Evolutionary conservation across 2,888 invertebrate species (phyloP).

Genomic region (Melitaea athalia): DNA sequence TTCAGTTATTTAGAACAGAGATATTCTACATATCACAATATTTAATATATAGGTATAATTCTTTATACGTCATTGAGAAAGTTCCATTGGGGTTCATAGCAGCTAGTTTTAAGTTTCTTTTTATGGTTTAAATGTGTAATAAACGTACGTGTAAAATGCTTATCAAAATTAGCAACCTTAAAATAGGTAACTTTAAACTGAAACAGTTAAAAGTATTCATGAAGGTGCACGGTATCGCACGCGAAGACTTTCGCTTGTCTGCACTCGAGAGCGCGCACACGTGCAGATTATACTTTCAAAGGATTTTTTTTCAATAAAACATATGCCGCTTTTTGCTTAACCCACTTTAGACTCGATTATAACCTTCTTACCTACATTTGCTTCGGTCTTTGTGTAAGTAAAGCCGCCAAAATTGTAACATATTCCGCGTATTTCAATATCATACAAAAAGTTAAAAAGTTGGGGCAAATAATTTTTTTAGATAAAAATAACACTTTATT

Average conservation of each 20-base stretch:
- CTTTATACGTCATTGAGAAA: background rate
- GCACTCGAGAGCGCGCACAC: constrained; percentile 67
- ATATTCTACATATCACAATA: constrained; percentile 19
- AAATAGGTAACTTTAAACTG: background rate
- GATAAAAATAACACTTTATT: background rate
- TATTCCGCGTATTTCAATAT: constrained; percentile 26
- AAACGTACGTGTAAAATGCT: background rate
- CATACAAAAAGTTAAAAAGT: constrained; percentile 9
- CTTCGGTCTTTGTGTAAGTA: constrained; percentile 68
- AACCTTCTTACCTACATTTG: constrained; percentile 82
- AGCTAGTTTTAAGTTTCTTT: background rate
- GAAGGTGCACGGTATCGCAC: constrained; percentile 46
- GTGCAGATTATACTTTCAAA: constrained; percentile 75
- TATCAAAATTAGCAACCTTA: background rate
- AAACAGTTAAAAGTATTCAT: constrained; percentile 31
- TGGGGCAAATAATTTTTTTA: too few species aligned
- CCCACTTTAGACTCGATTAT: constrained; percentile 80
- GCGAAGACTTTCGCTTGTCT: constrained; percentile 63
- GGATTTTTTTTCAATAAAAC: constrained; percentile 80
- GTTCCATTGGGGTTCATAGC: background rate
- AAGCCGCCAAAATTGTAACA: constrained; percentile 55
- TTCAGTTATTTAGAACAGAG: constrained; percentile 19
- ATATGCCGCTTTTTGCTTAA: constrained; percentile 82
- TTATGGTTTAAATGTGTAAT: background rate
- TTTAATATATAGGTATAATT: background rate